These are phyloP conservation scores for Drosophila bipectinata DNA, from an alignment of 1,140 invertebrate species.

Conservation along the genomic window DNA sequence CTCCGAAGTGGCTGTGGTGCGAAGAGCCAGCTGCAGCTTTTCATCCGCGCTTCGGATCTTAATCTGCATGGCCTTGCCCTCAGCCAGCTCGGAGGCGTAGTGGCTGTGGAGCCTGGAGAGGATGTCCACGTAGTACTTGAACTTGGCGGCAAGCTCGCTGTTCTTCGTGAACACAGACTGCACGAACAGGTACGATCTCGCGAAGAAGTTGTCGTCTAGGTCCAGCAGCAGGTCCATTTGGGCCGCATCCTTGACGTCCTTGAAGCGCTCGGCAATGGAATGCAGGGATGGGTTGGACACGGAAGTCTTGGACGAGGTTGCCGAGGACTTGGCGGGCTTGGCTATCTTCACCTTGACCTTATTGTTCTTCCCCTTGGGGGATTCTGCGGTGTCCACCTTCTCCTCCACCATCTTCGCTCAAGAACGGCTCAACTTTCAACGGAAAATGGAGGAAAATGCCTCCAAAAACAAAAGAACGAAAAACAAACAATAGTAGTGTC, in stretches of 20 bases:
- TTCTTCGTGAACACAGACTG: slow-evolving; percentile 15
- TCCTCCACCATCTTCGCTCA: neutral
- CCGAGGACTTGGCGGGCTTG: neutral
- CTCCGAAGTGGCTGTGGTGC: slow-evolving; percentile 29
- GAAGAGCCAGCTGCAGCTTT: slow-evolving; percentile 45
- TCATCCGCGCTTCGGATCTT: slow-evolving; percentile 35
- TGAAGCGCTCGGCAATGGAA: neutral
- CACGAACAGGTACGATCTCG: slow-evolving; percentile 38
- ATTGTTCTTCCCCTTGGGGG: neutral
- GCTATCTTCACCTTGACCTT: neutral
- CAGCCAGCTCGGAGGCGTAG: slow-evolving; percentile 23
- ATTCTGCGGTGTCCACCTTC: neutral
- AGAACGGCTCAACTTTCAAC: slow-evolving; percentile 1
- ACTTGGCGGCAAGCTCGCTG: slow-evolving; percentile 32
- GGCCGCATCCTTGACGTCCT: slow-evolving; percentile 17
- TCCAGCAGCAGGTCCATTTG: slow-evolving; percentile 51
- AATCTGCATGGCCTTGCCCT: neutral
- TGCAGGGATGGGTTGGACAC: neutral
- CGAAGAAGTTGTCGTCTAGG: slow-evolving; percentile 47
- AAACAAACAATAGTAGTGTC: slow-evolving; percentile 10
- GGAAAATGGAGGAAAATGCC: slow-evolving; percentile 1
- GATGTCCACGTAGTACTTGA: slow-evolving; percentile 60
- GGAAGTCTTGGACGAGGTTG: neutral
- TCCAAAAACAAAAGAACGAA: neutral
- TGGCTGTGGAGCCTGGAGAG: slow-evolving; percentile 43